Conservation (phyloP, 2,888 invertebrate species). For the Lomographa bimaculata region DNA sequence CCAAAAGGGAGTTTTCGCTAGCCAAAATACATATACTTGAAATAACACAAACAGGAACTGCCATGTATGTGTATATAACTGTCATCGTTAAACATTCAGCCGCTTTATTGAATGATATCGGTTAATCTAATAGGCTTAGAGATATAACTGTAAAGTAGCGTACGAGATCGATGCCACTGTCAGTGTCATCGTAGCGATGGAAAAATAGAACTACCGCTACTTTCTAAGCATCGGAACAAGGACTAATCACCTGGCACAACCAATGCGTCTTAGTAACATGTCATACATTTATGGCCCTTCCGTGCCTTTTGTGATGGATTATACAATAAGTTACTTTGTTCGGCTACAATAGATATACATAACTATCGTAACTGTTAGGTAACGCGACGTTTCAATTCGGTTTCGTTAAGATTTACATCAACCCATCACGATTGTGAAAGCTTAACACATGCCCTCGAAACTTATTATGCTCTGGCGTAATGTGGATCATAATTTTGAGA, state of each 20-base stretch:
- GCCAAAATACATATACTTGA: too few relatives aligned
- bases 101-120: background rate
- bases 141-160: conserved; percentile 9
- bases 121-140: conserved; percentile 9
- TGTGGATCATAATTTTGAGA: conserved; percentile 5
- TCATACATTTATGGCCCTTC: conserved; percentile 10
- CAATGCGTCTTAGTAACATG: conserved; percentile 1
- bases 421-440: conserved; percentile 12
- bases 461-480: conserved; percentile 11
- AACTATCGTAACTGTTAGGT: background rate
- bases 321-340: conserved; percentile 3
- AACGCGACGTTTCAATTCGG: conserved; percentile 1
- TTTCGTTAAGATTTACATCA: conserved; percentile 7
- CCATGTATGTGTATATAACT: too few relatives aligned
- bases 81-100: too few relatives aligned
- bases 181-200: conserved; percentile 9
- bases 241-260: conserved; percentile 8
- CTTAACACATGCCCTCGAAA: conserved; percentile 3
- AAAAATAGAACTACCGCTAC: conserved; percentile 16
- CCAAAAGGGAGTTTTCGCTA: too few relatives aligned
- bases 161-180: conserved; percentile 13
- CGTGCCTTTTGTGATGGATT: conserved; percentile 6
- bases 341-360: conserved; percentile 3
- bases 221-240: conserved; percentile 4
- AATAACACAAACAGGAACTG: too few relatives aligned